Conservation (phyloP, 2,113 vertebrate species). For the Lamprotornis superbus region DNA sequence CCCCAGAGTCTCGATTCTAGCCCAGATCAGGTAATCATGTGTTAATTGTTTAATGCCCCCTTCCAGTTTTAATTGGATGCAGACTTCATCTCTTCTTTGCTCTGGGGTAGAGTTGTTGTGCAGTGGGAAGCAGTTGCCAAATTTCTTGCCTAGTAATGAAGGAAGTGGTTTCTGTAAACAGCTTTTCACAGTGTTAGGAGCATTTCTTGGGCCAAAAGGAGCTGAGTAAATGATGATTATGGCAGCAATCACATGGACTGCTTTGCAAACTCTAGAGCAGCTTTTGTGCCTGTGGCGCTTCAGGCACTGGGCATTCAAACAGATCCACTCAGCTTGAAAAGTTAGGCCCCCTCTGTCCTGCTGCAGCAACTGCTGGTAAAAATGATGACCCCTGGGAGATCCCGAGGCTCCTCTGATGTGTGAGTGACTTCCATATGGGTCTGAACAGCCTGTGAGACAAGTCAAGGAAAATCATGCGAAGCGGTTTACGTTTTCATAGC, state of each 20-base stretch:
- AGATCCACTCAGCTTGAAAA: not conserved
- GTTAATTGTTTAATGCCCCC: constrained; percentile 56
- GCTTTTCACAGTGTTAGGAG: constrained; percentile 26
- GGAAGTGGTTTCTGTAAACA: constrained; percentile 70
- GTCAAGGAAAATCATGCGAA: not conserved
- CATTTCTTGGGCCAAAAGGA: not conserved
- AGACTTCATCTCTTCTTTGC: constrained; percentile 34
- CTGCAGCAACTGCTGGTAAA: not conserved
- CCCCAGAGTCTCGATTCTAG: not conserved
- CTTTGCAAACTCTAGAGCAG: not conserved
- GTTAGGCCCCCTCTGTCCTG: not conserved
- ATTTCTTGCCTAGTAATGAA: constrained; percentile 57
- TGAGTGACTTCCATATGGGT: not conserved
- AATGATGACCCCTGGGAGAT: not conserved
- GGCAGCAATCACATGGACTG: not conserved
- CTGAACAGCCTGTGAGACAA: not conserved
- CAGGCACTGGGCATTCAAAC: not conserved
- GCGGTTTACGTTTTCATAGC: not conserved
- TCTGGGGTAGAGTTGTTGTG: constrained; percentile 39
- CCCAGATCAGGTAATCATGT: constrained; percentile 54
- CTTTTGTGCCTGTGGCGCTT: constrained; percentile 16
- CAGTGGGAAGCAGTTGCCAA: constrained; percentile 10
- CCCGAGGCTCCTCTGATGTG: not conserved
- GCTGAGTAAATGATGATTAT: not conserved
- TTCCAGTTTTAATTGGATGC: constrained; percentile 52